Conservation (phyloP, 1,140 invertebrate genomes). For the Drosophila micromelanica region DNA sequence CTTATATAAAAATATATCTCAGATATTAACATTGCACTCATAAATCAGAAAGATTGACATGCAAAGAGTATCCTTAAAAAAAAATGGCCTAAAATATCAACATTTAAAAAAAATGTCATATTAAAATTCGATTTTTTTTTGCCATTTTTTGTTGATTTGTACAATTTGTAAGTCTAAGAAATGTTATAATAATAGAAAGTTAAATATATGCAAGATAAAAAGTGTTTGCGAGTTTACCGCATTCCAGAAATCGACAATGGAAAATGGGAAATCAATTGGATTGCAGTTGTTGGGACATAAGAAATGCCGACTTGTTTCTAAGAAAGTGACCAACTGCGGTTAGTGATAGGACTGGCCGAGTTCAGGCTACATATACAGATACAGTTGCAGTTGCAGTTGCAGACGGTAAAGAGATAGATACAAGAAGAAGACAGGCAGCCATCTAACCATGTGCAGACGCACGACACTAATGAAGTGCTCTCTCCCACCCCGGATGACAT, state of each 20-base stretch:
- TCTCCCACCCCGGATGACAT: constrained; percentile 1
- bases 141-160: too few relatives aligned
- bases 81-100: too few relatives aligned
- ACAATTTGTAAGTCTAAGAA: too few relatives aligned
- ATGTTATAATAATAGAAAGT: too few relatives aligned
- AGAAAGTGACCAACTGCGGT: constrained; percentile 79
- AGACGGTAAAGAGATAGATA: constrained; percentile 1
- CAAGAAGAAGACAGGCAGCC: neutral
- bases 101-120: too few relatives aligned
- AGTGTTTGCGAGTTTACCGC: neutral
- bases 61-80: too few relatives aligned
- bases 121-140: too few relatives aligned
- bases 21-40: too few relatives aligned
- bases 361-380: neutral
- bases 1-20: too few relatives aligned
- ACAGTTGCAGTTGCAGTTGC: constrained; percentile 8
- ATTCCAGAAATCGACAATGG: constrained; percentile 12
- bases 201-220: neutral
- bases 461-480: constrained; percentile 73
- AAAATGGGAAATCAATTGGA: constrained; percentile 36
- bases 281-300: constrained; percentile 44
- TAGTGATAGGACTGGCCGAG: constrained; percentile 42
- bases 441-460: constrained; percentile 38
- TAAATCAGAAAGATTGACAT: too few relatives aligned
- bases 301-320: constrained; percentile 57